Base-by-base conservation (phyloP, 2,113 vertebrate genomes). In the Carassius auratus region DNA sequence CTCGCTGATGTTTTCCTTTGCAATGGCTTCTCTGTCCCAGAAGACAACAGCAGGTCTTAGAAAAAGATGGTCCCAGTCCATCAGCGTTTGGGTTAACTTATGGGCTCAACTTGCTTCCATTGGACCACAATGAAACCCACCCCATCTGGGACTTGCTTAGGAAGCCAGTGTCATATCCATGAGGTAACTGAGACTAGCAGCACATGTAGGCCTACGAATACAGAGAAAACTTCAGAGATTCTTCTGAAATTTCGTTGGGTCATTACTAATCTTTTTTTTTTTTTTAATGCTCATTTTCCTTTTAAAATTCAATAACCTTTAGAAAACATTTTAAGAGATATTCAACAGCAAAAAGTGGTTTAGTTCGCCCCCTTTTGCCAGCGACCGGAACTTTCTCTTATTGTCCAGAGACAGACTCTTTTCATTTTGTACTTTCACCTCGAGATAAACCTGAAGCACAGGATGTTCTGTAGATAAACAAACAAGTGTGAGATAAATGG, bases 341-440 rank as follows among this genome's bases (percentile, higher is more conserved):
- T 55, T 8, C 1, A 73, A 4, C 50, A 15, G 42, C n/a, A 59
- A 21, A 9, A 45, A n/a, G 14, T 68, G 38, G 48, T 66, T 59
- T 81, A 84, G 33, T 62, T 55, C 76, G 82, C 87, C 87, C 80
- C 77, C 85, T 88, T 33, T 45, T 77, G 87, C 82, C 14, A 13
- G 42, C 52, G 5, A 36, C 2, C 8, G 12, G 78, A 83, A 85
- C 23, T 64, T 59, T 17, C 50, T 38, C 8, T 0, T 19, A 17
- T 3, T 17, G 30, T 14, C 30, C 30, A 30, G 19, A 52, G 8
- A 71, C 17, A 45, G 13, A 74, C 19, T 45, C 8, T 55, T 55
- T 77, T 55, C 10, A 21, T 10, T 15, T 79, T 14, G 17, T 78
- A 4, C 33, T 78, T 38, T n/a, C n/a, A 14, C 10, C 76, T 38